Conservation (phyloP, 2,888 invertebrate species). For the Myathropa florea region DNA sequence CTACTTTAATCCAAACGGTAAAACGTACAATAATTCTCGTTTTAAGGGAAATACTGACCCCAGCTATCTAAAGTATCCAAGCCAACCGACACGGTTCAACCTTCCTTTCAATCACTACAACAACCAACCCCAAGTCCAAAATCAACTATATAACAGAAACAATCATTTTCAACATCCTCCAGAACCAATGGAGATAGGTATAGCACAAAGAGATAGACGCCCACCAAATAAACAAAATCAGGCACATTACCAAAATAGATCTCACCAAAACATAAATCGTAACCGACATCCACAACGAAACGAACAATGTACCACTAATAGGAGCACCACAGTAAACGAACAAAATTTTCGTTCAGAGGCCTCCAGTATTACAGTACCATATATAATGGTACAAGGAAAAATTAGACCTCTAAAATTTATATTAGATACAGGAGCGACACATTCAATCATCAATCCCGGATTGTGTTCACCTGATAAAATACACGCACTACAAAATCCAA, state of each 20-base stretch:
- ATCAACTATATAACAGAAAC: background rate
- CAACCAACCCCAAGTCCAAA: background rate
- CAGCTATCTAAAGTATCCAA: background rate
- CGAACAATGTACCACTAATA: background rate
- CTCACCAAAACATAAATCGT: background rate
- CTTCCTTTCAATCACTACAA: background rate
- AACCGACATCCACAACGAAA: background rate
- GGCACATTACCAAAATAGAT: background rate
- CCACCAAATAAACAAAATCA: background rate
- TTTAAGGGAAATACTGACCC: background rate
- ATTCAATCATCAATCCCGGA: background rate
- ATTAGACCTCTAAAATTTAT: background rate
- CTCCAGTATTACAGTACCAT: background rate
- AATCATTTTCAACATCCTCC: background rate
- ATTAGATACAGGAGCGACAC: background rate
- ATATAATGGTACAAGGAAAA: background rate
- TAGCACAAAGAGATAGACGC: background rate
- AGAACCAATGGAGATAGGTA: conserved; percentile 4
- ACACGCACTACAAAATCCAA: background rate
- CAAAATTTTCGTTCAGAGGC: background rate
- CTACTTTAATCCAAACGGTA: background rate
- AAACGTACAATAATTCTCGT: background rate
- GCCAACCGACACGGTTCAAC: background rate
- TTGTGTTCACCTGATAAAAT: conserved; percentile 5
- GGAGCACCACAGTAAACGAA: background rate